These are phyloP conservation scores for Cephus sareptanus DNA, from an alignment of 2,888 invertebrate genomes.

Conservation along the genomic window DNA sequence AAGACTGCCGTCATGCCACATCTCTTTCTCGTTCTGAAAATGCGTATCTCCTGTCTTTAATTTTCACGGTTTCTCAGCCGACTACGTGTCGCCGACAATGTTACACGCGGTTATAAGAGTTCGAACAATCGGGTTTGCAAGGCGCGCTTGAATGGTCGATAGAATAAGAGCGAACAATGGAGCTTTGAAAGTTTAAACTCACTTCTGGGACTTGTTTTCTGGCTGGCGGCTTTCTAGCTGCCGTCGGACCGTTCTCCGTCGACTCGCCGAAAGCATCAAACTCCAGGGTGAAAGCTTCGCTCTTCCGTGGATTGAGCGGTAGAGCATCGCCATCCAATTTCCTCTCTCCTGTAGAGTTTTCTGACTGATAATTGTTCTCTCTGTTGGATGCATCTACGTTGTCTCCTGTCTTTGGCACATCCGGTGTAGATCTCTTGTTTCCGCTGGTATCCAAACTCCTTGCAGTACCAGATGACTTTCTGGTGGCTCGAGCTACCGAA, in stretches of 20 bases:
- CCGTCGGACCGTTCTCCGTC: conserved; percentile 30
- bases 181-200: conserved; percentile 21
- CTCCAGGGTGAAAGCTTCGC: conserved; percentile 36
- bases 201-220: conserved; percentile 40
- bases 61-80: neutral
- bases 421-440: conserved; percentile 21
- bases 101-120: neutral
- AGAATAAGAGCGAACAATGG: neutral
- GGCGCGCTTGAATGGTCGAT: neutral
- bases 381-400: conserved; percentile 28
- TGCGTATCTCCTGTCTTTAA: neutral
- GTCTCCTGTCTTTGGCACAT: conserved; percentile 22
- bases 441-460: conserved; percentile 9
- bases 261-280: conserved; percentile 28
- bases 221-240: conserved; percentile 29
- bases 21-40: neutral
- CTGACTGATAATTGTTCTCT: neutral
- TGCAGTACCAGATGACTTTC: neutral
- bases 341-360: neutral
- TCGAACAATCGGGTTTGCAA: neutral
- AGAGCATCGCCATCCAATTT: neutral
- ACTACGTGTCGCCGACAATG: neutral
- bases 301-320: neutral
- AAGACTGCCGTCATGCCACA: neutral
- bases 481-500: conserved; percentile 14